A percentile compares a stretch with the other conserved stretches of the same genome.
Evolutionary conservation across 1,140 invertebrate species (phyloP).

Genomic region (Camponotus vicinus): DNA sequence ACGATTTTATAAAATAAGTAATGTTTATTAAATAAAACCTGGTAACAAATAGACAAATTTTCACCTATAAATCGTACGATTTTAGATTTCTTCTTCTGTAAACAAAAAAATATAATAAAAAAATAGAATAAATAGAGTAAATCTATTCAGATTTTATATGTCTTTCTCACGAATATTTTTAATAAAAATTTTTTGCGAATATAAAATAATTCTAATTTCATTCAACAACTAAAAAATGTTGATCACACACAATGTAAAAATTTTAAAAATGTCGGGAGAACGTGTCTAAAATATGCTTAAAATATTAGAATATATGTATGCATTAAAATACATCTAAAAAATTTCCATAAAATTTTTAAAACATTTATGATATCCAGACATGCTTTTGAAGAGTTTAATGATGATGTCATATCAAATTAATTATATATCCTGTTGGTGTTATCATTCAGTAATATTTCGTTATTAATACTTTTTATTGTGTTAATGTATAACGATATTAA

Average conservation of each 20-base stretch:
- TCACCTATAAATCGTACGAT: too few relatives aligned
- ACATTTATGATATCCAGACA: background rate
- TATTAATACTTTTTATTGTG: background rate
- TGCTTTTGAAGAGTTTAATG: background rate
- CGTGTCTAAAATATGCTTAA: background rate
- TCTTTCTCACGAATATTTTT: too few relatives aligned
- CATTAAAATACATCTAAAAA: background rate
- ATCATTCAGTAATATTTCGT: slow-evolving; percentile 8
- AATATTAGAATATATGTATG: background rate
- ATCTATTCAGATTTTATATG: too few relatives aligned
- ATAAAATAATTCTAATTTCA: background rate
- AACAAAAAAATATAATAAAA: too few relatives aligned
- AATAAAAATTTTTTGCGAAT: background rate
- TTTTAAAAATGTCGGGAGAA: background rate
- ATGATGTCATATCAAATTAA: background rate
- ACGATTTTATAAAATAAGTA: too few relatives aligned
- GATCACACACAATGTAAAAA: background rate
- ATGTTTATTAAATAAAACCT: too few relatives aligned
- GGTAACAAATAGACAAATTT: background rate
- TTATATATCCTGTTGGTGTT: background rate
- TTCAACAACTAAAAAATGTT: background rate
- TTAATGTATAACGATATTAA: background rate
- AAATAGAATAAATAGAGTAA: too few relatives aligned
- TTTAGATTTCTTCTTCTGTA: too few relatives aligned
- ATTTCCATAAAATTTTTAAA: background rate